phyloP scores from a whole-genome alignment of 2,888 invertebrate genomes.

The Cerceris ruficornis region DNA sequence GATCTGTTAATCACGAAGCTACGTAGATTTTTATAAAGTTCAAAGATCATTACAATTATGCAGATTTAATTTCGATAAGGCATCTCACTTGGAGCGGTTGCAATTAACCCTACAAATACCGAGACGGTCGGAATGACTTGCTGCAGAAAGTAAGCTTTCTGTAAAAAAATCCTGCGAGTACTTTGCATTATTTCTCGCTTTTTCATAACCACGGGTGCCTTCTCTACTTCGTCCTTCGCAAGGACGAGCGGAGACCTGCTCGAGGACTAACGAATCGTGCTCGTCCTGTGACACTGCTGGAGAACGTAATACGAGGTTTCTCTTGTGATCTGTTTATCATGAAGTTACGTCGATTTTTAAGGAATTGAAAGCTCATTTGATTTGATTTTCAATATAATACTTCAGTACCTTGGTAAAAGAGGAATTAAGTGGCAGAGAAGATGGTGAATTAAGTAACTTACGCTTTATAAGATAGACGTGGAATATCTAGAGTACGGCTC shows the following conservation, averaged over 20 bases:
- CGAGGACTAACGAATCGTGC: conserved; percentile 26
- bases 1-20: not conserved
- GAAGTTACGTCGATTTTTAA: not conserved
- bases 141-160: no score
- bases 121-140: no score
- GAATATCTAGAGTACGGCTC: no score
- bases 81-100: no score
- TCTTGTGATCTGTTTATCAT: not conserved
- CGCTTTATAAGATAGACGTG: no score
- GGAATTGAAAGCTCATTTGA: not conserved
- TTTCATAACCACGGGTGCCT: conserved; percentile 58
- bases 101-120: no score
- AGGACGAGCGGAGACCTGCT: not conserved
- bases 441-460: no score
- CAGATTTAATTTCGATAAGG: no score
- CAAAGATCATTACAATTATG: not conserved
- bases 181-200: conserved; percentile 68
- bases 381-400: no score
- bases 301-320: not conserved
- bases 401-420: no score
- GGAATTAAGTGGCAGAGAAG: no score
- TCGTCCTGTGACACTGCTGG: not conserved
- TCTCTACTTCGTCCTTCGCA: conserved; percentile 33
- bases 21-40: not conserved
- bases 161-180: conserved; percentile 53